Conservation (phyloP, 2,113 vertebrate genomes). For the Procavia capensis region DNA sequence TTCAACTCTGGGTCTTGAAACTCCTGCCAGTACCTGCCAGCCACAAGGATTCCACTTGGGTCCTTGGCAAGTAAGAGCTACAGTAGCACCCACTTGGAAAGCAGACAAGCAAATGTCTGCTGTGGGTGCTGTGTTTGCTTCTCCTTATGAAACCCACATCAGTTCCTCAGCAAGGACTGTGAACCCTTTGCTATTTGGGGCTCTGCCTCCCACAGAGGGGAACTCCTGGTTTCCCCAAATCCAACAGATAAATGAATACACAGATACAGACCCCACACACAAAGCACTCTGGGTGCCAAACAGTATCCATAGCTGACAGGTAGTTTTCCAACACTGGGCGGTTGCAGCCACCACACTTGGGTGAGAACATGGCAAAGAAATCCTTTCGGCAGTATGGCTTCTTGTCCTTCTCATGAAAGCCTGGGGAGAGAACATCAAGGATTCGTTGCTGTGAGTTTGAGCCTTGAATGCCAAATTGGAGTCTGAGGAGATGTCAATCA, state of each 20-base stretch:
- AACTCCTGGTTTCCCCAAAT: rapidly evolving
- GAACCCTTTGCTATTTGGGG: neutral
- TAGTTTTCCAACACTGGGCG: conserved; percentile 90
- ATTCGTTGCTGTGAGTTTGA: neutral
- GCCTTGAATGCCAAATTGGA: neutral
- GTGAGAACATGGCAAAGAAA: conserved; percentile 93
- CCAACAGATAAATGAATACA: rapidly evolving
- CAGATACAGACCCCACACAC: conserved; percentile 93
- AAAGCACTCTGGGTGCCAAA: conserved; percentile 96
- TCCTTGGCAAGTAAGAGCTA: neutral
- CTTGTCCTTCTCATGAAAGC: conserved; percentile 90
- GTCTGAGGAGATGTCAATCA: neutral
- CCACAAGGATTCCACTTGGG: neutral
- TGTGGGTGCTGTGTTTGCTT: neutral
- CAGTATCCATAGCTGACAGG: conserved; percentile 91
- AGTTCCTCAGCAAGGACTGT: neutral
- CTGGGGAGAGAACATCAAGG: conserved; percentile 74
- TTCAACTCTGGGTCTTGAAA: neutral
- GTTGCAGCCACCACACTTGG: conserved; percentile 93
- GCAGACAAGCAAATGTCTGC: neutral
- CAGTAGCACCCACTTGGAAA: neutral
- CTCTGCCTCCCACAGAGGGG: neutral
- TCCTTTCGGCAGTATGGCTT: conserved; percentile 94
- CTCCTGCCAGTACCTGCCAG: neutral
- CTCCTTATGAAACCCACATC: neutral